phyloP scores from a whole-genome alignment of 2,888 invertebrate species.

The Acleris cristana region DNA sequence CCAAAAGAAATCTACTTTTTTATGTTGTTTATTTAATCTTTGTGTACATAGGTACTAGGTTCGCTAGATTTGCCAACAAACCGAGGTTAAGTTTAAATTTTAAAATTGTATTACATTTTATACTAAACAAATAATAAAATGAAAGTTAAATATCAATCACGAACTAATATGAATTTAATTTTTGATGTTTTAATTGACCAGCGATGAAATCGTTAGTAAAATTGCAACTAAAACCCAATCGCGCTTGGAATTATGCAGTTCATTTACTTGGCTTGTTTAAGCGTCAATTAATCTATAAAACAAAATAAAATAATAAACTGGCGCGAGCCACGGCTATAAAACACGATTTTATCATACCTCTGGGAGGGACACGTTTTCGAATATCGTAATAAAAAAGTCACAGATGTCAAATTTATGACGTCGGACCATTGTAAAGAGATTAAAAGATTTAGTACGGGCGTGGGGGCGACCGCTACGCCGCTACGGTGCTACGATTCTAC shows the following conservation, averaged over 20 bases:
- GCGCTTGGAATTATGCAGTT: constrained; percentile 16
- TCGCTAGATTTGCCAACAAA: too few species aligned
- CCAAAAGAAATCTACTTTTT: neutral
- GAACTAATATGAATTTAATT: too few species aligned
- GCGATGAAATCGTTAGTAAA: too few species aligned
- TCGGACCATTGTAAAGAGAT: constrained; percentile 82
- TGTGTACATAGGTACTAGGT: neutral
- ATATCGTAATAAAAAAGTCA: constrained; percentile 83
- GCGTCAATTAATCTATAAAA: constrained; percentile 72
- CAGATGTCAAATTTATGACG: constrained; percentile 83
- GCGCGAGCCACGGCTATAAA: constrained; percentile 74
- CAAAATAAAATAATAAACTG: constrained; percentile 79
- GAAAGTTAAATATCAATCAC: too few species aligned
- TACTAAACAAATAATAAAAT: too few species aligned
- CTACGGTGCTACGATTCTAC: constrained; percentile 47
- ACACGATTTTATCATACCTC: constrained; percentile 81
- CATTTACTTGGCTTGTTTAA: constrained; percentile 43
- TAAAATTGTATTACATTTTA: too few species aligned
- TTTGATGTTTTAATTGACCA: too few species aligned
- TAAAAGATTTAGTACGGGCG: constrained; percentile 80
- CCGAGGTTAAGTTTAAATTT: too few species aligned
- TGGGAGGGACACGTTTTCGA: constrained; percentile 80
- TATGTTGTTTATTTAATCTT: neutral
- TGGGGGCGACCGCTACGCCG: constrained; percentile 53
- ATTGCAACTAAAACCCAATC: constrained; percentile 17